Evolutionary conservation across 2,113 vertebrate genomes (phyloP).

Genomic region (Siphamia tubifer): DNA sequence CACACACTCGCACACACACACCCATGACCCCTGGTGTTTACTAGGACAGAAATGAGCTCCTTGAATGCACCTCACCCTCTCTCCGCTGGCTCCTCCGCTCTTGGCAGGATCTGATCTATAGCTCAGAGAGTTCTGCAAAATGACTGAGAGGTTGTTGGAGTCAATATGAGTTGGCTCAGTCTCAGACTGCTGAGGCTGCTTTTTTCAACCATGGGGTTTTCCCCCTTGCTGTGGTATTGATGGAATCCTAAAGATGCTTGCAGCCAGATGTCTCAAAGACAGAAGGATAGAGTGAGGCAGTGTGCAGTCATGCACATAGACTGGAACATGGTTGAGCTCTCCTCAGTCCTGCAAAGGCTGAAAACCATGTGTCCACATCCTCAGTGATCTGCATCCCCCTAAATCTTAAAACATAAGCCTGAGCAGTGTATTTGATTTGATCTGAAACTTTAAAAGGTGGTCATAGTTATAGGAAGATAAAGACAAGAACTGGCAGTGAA

Average conservation of each 20-base stretch:
- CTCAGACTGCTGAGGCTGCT: constrained; percentile 60
- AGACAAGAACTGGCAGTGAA: no score
- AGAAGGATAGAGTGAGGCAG: constrained; percentile 23
- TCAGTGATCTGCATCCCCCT: background rate
- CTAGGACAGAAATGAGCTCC: constrained; percentile 19
- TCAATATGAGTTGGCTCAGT: constrained; percentile 32
- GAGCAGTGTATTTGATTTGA: background rate
- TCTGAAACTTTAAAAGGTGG: background rate
- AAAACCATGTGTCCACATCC: background rate
- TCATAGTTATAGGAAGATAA: background rate
- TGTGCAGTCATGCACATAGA: background rate
- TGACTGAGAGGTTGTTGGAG: constrained; percentile 49
- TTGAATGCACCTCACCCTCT: constrained; percentile 39
- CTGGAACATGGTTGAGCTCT: constrained; percentile 23
- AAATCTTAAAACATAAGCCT: background rate
- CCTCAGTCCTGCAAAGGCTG: background rate
- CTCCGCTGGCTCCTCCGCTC: constrained; percentile 22
- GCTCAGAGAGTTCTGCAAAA: constrained; percentile 28
- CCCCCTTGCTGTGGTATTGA: constrained; percentile 60
- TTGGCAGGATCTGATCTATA: constrained; percentile 44
- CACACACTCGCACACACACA: constrained; percentile 3
- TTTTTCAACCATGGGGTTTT: constrained; percentile 64
- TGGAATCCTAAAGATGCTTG: constrained; percentile 70
- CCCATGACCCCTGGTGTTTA: constrained; percentile 28
- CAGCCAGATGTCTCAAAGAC: constrained; percentile 63